Conservation (phyloP, 2,888 invertebrate species). For the Torymus tubicola region DNA sequence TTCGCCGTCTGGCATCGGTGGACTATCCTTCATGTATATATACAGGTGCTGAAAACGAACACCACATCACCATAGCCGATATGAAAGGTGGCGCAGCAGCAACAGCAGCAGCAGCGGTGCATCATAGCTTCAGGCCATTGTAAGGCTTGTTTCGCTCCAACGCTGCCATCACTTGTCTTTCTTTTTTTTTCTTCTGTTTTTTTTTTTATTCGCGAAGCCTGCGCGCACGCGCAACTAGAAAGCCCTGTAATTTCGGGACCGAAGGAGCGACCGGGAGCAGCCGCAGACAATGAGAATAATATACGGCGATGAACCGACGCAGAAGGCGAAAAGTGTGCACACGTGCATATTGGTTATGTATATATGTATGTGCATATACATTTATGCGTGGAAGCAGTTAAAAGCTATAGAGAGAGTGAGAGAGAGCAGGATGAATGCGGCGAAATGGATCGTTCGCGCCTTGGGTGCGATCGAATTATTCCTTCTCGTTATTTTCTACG, state of each 20-base stretch:
- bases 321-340: conserved; percentile 20
- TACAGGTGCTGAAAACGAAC: conserved; percentile 44
- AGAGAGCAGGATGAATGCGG: not conserved
- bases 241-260: conserved; percentile 47
- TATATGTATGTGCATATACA: too few species aligned
- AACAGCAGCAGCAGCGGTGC: too few species aligned
- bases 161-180: too few species aligned
- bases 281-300: conserved; percentile 37
- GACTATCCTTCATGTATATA: not conserved
- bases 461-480: not conserved
- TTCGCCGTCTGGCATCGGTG: not conserved
- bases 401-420: not conserved
- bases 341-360: not conserved
- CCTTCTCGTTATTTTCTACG: conserved; percentile 3
- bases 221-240: not conserved
- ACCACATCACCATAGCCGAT: too few species aligned
- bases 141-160: too few species aligned
- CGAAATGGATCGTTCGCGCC: conserved; percentile 46
- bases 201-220: not conserved
- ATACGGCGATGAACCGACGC: not conserved
- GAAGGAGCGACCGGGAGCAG: conserved; percentile 5
- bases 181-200: too few species aligned
- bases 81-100: too few species aligned
- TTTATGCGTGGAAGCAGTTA: too few species aligned
- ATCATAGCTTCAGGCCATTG: too few species aligned